Evolutionary conservation across 2,113 vertebrate genomes (phyloP).

Genomic region (Crotophaga sulcirostris): DNA sequence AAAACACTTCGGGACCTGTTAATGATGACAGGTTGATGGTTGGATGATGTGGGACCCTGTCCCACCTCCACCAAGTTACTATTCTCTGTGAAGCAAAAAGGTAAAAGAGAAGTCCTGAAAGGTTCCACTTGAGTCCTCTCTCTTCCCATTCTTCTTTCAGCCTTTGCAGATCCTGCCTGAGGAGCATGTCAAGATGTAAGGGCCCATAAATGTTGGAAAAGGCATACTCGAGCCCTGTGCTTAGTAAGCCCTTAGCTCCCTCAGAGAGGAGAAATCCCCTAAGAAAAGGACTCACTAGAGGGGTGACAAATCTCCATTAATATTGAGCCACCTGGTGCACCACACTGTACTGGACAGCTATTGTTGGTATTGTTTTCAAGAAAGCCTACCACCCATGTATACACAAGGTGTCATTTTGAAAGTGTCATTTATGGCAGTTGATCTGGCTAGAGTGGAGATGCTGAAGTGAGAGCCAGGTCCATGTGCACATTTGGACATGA

Average conservation of each 20-base stretch:
- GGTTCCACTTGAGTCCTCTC: not conserved
- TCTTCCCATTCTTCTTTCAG: not conserved
- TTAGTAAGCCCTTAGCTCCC: not conserved
- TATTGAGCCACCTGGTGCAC: not conserved
- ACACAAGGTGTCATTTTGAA: not conserved
- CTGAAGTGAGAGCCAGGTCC: not conserved
- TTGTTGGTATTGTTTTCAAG: not conserved
- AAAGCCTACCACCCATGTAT: not conserved
- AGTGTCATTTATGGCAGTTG: not conserved
- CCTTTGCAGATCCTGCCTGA: not conserved
- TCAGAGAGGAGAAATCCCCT: not conserved
- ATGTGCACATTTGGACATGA: not conserved
- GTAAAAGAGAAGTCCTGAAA: not conserved
- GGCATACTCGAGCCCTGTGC: not conserved
- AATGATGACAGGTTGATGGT: not conserved
- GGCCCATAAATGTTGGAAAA: fast-evolving
- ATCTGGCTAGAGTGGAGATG: not conserved
- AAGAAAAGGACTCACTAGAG: not conserved
- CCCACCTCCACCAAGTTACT: not conserved
- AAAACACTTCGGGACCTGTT: not conserved
- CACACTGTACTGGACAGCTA: not conserved
- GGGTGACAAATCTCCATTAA: not conserved
- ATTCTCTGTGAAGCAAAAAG: not conserved
- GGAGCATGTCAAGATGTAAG: not conserved
- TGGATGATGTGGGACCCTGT: not conserved